Evolutionary conservation across 1,140 invertebrate species (phyloP), one percentile per base, ranked within the genome.

Genomic region (Ganaspis sp.): DNA sequence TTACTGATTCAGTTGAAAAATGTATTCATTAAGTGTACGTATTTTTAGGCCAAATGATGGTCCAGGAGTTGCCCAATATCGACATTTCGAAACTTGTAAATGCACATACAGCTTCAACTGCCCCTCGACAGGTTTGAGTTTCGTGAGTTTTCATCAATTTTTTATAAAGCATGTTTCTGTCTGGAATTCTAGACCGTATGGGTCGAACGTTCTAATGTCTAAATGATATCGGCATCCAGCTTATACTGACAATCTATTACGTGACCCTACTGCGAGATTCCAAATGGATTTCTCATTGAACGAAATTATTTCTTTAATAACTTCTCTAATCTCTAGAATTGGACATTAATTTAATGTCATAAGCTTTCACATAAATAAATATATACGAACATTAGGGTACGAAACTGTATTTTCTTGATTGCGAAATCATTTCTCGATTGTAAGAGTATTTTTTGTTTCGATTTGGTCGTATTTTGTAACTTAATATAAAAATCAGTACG

Each of bases 51-150:
- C 79, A 75, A 9, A 12, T 75, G 74, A 40, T 12, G 12, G 49
- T 12, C 64, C 34, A 34, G 73, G 64, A 29, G 75, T 70, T n/a
- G 88, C 90, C 4, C 82, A 84, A 76, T 85, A 85, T 69, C 89
- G 89, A 77, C 87, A 91, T 15, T 92, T 88, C 76, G 92, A 93
- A 69, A 88, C 84, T 19, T 93, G 93, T 84, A 92, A 91, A 77
- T 93, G 93, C 78, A 90, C 91, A 42, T 91, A 92, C 76, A 91
- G 91, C 69, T 93, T 93, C 87, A 93, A 93, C 79, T 93, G 93
- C 75, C 91, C 92, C 17, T 87, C 88, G 9, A 88, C 87, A n/a
- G 92, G 92, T 42, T 85, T 93, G 40, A 90, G 91, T 73, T 93
- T 93, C 77, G 93, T 93, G 88, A 92, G 92, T 80, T 76, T 79